phyloP scores from a whole-genome alignment of 2,797 vertebrate species.

The Phalanger gymnotis region DNA sequence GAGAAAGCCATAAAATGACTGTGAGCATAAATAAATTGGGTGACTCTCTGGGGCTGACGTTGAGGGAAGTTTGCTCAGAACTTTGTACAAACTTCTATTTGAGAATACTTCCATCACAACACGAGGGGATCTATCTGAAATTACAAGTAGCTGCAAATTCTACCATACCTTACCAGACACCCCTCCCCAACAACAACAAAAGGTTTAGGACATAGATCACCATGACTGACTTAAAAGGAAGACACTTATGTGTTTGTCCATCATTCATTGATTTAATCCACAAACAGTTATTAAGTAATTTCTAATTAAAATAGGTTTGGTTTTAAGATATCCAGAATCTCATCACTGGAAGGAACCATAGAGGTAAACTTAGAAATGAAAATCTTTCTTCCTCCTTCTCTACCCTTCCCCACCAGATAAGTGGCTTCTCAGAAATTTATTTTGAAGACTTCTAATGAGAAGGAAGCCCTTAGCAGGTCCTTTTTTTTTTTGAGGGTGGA shows the following conservation, averaged over 20 bases:
- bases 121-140: background rate
- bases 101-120: background rate
- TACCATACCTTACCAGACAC: background rate
- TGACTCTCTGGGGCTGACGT: background rate
- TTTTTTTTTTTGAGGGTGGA: no score
- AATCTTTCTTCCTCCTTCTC: background rate
- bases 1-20: background rate
- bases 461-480: background rate
- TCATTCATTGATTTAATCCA: background rate
- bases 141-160: background rate
- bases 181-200: no score
- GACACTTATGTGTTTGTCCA: background rate
- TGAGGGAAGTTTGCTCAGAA: background rate
- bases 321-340: background rate
- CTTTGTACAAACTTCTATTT: background rate
- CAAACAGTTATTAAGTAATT: background rate
- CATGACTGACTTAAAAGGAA: background rate
- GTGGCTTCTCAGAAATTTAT: background rate
- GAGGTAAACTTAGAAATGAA: background rate
- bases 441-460: background rate
- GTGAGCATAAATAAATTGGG: background rate
- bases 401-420: background rate
- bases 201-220: background rate
- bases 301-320: background rate
- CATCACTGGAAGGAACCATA: background rate